These are phyloP conservation scores for Emydura subglobosa DNA, from an alignment of 2,113 vertebrate genomes.

Conservation along the genomic window DNA sequence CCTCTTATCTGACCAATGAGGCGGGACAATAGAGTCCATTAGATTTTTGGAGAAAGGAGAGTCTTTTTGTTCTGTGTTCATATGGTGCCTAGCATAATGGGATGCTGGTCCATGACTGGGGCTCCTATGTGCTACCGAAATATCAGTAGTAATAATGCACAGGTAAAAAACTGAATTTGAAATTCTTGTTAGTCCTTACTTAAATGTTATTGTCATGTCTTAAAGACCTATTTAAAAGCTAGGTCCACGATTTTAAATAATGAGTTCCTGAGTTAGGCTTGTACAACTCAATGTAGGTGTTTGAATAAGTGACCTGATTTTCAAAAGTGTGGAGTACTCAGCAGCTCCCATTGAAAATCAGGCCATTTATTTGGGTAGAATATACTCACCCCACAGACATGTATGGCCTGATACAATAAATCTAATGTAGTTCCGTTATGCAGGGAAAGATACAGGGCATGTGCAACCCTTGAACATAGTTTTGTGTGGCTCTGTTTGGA, in stretches of 20 bases:
- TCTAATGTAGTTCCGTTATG: background rate
- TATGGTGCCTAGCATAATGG: background rate
- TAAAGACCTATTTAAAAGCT: background rate
- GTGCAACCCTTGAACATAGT: background rate
- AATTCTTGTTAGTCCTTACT: fast-evolving
- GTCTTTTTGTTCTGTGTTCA: conserved; percentile 1
- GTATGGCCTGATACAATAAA: background rate
- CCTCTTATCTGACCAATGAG: conserved; percentile 47
- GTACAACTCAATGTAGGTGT: background rate
- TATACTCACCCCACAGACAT: background rate
- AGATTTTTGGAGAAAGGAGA: conserved; percentile 13
- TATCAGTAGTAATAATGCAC: background rate
- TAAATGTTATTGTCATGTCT: background rate
- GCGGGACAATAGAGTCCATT: background rate
- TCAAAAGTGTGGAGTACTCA: background rate
- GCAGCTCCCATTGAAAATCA: background rate
- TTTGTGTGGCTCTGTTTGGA: background rate
- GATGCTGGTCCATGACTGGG: background rate
- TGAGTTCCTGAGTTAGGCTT: background rate
- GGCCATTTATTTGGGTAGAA: background rate
- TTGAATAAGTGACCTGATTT: background rate
- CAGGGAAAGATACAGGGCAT: background rate
- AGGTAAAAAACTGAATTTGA: background rate
- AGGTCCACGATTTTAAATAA: background rate
- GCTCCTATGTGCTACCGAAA: background rate